phyloP scores from a whole-genome alignment of 1,140 invertebrate species.

The Heliconius hermathena region DNA sequence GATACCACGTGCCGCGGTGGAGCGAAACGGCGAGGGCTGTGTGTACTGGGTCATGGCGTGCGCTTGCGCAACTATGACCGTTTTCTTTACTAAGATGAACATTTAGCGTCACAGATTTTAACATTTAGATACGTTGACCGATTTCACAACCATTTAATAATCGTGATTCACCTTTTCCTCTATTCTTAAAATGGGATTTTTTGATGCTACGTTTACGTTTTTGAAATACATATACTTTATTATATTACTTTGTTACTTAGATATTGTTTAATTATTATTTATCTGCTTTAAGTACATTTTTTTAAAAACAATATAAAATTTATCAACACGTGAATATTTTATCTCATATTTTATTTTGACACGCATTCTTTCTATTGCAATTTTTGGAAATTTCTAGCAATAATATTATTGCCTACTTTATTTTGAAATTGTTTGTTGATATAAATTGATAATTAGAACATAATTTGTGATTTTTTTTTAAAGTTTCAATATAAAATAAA shows the following conservation, averaged over 20 bases:
- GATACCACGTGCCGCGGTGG: constrained; percentile 65
- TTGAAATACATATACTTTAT: background rate
- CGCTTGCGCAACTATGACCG: constrained; percentile 59
- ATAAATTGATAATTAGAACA: background rate
- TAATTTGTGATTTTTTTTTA: too few relatives aligned
- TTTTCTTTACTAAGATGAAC: constrained; percentile 38
- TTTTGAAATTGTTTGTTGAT: background rate
- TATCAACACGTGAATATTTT: background rate
- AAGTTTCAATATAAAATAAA: background rate
- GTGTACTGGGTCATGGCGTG: constrained; percentile 59
- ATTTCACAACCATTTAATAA: constrained; percentile 19
- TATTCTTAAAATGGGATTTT: background rate
- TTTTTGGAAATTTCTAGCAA: too few relatives aligned
- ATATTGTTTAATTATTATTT: background rate
- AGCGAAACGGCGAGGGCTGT: constrained; percentile 56
- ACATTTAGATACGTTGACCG: constrained; percentile 24
- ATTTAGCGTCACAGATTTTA: constrained; percentile 23
- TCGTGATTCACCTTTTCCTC: background rate
- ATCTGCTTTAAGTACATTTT: background rate
- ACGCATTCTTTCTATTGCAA: background rate
- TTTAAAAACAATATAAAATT: background rate
- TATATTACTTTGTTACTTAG: background rate
- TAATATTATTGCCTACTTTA: background rate
- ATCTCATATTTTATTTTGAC: background rate
- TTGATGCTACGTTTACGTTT: background rate